Base-by-base conservation (phyloP, 2,113 vertebrate species). In the Emberiza fucata region DNA sequence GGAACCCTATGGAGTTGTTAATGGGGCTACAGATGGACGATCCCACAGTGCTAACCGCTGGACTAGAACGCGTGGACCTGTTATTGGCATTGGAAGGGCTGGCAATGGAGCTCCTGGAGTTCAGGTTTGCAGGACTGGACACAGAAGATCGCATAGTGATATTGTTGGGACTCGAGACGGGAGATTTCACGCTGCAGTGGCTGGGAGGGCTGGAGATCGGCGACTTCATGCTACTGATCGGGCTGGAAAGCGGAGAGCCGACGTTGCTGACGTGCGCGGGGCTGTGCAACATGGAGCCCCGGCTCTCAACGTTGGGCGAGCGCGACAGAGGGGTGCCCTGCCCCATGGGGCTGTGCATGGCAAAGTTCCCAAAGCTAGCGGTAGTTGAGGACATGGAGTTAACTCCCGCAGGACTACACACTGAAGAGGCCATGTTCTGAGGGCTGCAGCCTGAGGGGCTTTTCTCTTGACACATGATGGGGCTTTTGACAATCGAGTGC, bases 131-230 rank as follows among this genome's bases (percentile, higher is more conserved):
- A 7, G 99, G 99, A 96, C 99, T 99, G 80, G 99, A 99, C 91
- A 99, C 98, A 80, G 99, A 98, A 66, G 98, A 98, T 64, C 98
- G 97, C 94, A 98, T 93, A 81, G 97, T 97, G 96, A 98, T 93
- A 44, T 98, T 98, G 75, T 75, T 98, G 70, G 98, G 99, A 94
- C 99, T 99, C 9, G 99, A 99, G 63, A 98, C 99, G 0, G 99
- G 99, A 54, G 99, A 99, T 92, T 98, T 99, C 63, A 99, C 98
- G 3, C 99, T 99, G 94, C 99, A 98, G 84, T 99, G 99, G 82
- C 99, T 99, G 50, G 98, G 99, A 51, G 99, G 99, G 79, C 99
- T 99, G 95, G 99, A 99, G 96, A 99, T 98, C 1, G 99, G 99
- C 6, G 99, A 99, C 92, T 99, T 99, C 98, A 99, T 99, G 96